Percentiles rank a stretch among this genome's conserved stretches.
phyloP scores from a whole-genome alignment of 2,888 invertebrate genomes.

The Drosophila subsilvestris region DNA sequence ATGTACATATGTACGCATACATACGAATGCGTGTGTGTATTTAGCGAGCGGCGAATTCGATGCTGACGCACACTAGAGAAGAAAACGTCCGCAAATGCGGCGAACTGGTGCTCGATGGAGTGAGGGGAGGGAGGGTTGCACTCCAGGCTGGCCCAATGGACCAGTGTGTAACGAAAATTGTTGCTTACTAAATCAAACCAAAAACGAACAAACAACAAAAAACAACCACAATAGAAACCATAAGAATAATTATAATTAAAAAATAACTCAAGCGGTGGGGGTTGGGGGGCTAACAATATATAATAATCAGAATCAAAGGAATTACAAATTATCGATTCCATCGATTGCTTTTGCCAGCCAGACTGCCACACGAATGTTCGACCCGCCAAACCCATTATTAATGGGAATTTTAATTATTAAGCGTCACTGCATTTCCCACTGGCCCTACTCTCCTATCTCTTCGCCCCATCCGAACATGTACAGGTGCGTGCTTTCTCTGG shows the following conservation, averaged over 20 bases:
- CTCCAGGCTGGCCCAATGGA: not conserved
- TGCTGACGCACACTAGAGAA: slow-evolving; percentile 63
- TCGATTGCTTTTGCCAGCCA: slow-evolving; percentile 69
- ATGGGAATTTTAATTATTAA: not conserved
- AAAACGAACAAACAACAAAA: slow-evolving; percentile 1
- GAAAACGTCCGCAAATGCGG: slow-evolving; percentile 43
- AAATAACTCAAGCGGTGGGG: slow-evolving; percentile 30
- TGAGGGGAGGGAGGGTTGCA: slow-evolving; percentile 8
- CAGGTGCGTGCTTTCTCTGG: slow-evolving; percentile 48
- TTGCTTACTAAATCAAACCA: slow-evolving; percentile 18
- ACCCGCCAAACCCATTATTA: not conserved
- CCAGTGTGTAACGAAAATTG: slow-evolving; percentile 34
- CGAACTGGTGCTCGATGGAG: slow-evolving; percentile 34
- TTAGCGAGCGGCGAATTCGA: slow-evolving; percentile 68
- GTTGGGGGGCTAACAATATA: slow-evolving; percentile 25
- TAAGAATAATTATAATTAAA: slow-evolving; percentile 30
- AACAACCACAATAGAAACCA: slow-evolving; percentile 7
- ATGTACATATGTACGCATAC: slow-evolving; percentile 18
- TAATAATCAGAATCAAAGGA: slow-evolving; percentile 23
- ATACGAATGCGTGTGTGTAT: slow-evolving; percentile 55
- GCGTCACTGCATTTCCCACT: slow-evolving; percentile 15
- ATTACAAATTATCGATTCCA: slow-evolving; percentile 64
- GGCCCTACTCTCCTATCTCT: not conserved
- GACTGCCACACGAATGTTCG: slow-evolving; percentile 21
- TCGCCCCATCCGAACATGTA: not conserved